Evolutionary conservation across 2,888 invertebrate genomes (phyloP).

Genomic region (Cheilosia impressa): DNA sequence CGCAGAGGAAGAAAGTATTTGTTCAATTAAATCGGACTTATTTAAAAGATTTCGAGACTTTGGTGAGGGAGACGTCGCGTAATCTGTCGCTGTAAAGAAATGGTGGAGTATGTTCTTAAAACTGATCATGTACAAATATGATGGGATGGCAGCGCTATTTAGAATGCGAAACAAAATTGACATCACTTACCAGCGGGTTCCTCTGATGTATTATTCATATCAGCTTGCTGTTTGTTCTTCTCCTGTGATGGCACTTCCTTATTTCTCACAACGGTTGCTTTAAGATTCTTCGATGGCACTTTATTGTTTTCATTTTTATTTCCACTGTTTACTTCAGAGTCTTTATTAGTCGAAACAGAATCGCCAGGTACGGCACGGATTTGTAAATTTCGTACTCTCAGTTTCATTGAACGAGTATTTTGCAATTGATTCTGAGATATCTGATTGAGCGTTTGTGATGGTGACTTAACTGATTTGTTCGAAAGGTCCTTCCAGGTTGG

Average conservation of each 20-base stretch:
- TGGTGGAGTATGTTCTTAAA: background rate
- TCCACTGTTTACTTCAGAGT: background rate
- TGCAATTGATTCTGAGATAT: background rate
- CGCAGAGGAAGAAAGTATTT: constrained; percentile 46
- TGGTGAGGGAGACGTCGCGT: background rate
- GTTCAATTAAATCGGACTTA: constrained; percentile 67
- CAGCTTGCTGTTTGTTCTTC: background rate
- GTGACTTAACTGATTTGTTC: constrained; percentile 12
- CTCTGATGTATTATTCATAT: background rate
- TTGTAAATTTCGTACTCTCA: background rate
- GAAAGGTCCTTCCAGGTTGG: constrained; percentile 54
- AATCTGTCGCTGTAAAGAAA: background rate
- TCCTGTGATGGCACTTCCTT: background rate
- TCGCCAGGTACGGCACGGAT: background rate
- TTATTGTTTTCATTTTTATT: background rate
- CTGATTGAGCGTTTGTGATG: background rate
- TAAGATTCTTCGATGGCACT: background rate
- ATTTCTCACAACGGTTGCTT: background rate
- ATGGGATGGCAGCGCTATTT: too few relatives aligned
- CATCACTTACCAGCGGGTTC: background rate
- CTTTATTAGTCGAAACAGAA: background rate
- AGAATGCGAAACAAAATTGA: too few relatives aligned
- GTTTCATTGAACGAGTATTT: background rate
- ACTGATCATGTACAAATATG: background rate
- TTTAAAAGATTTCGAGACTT: constrained; percentile 55